Base-by-base conservation (phyloP, 2,797 vertebrate genomes). In the Cyclura pinguis region DNA sequence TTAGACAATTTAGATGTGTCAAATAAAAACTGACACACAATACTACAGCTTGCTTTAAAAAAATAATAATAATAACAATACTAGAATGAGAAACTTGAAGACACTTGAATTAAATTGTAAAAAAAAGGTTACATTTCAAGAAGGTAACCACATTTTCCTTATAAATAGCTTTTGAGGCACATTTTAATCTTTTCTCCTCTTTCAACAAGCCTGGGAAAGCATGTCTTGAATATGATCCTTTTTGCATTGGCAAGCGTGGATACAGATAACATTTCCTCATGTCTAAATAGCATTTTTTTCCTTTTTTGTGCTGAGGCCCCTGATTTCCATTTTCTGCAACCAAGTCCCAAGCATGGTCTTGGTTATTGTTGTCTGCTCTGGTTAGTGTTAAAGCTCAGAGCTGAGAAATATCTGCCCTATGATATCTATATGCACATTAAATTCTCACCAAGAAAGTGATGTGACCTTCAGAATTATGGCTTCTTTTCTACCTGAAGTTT, bases 1-100 rank as follows among this genome's bases (percentile, higher is more conserved):
- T 96, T 95, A 47, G 90, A 94, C 87, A 88, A 92, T 95, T 96
- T 94, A 93, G 93, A 87, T 93, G 27, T 88, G 73, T 94, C 85
- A 93, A 91, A 95, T 93, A 85, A 92, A 94, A 90, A 87, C 92
- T 94, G 93, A 94, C 93, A 94, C 4, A 4, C 73, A 88, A 81
- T 88, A 91, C 72, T 29, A 62, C 0, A 78, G 76, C 3, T 10
- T 35, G 42, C 42, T 47, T 47, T 47, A 47, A 47, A 47, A 47
- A 47, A 47, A 47, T 47, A 47, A 47, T 47, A 47, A 47, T 47
- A 24, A 27, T 50, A 92, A 93, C 62, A 95, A 92, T 92, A 93
- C 93, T 91, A 89, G 93, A 93, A 91, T 92, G 82, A 93, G 89
- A 74, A 89, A 84, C 72, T 94, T 88, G 91, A 93, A 91, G 88